Percentiles rank a stretch among this genome's conserved stretches.
Evolutionary conservation across 2,113 vertebrate species (phyloP).

Genomic region (Caranx melampygus): DNA sequence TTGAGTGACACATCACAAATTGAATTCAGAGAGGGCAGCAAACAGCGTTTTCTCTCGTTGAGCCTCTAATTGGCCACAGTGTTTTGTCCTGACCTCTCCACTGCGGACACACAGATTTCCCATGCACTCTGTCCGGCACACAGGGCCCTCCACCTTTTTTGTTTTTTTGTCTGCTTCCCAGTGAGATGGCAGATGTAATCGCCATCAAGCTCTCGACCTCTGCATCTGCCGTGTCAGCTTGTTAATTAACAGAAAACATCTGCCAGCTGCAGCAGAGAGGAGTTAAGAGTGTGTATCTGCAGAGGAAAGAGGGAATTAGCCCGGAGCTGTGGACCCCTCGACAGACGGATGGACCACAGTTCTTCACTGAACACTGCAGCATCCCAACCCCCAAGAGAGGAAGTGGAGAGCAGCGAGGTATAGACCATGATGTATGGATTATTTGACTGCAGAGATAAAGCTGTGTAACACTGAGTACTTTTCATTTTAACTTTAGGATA

Average conservation of each 20-base stretch:
- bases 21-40: neutral
- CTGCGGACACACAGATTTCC: neutral
- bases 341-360: neutral
- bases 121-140: neutral
- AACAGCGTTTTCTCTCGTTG: constrained; percentile 4
- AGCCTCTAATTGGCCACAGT: constrained; percentile 32
- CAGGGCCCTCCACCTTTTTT: neutral
- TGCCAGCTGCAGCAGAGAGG: constrained; percentile 21
- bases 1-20: neutral
- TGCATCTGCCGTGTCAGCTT: constrained; percentile 36
- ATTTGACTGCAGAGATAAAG: no score
- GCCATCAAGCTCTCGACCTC: constrained; percentile 25
- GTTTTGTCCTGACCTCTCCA: neutral
- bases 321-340: neutral
- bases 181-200: constrained; percentile 1
- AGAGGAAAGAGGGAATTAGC: constrained; percentile 21
- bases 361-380: neutral
- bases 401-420: no score
- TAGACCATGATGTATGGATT: no score
- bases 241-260: constrained; percentile 63
- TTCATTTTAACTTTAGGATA: no score
- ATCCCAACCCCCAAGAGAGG: neutral
- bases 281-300: neutral
- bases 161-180: neutral
- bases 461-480: no score